phyloP scores from a whole-genome alignment of 1,140 invertebrate genomes.

The Akabosia matsudoensis region DNA sequence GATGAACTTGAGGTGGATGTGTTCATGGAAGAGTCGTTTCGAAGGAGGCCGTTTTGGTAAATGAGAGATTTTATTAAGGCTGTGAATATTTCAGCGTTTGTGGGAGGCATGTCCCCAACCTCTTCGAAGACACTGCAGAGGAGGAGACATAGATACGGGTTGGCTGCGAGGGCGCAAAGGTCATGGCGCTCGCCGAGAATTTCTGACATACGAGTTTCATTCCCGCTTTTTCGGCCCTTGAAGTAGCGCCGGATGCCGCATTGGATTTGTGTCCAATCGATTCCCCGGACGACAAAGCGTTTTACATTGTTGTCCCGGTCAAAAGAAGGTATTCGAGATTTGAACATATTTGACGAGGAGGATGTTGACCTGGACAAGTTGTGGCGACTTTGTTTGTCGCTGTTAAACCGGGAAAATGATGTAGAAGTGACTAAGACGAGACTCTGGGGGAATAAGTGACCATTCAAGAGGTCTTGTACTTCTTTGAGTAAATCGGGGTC shows the following conservation, averaged over 20 bases:
- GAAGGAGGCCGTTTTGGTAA: conserved; percentile 40
- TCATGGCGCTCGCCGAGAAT: conserved; percentile 48
- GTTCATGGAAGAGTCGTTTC: conserved; percentile 46
- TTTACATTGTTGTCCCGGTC: conserved; percentile 52
- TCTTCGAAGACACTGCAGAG: conserved; percentile 57
- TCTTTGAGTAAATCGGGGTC: conserved; percentile 54
- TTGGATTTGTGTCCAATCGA: conserved; percentile 58
- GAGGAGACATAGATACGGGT: conserved; percentile 58
- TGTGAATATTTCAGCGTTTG: conserved; percentile 45
- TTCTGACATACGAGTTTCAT: conserved; percentile 43
- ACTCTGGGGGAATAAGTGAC: conserved; percentile 57
- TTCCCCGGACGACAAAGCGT: conserved; percentile 52
- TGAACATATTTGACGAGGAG: conserved; percentile 40
- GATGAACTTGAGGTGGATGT: conserved; percentile 51
- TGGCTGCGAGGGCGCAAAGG: conserved; percentile 53
- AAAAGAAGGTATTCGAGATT: neutral
- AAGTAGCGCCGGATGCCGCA: conserved; percentile 55
- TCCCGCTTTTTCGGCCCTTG: conserved; percentile 53
- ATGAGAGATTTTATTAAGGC: conserved; percentile 45
- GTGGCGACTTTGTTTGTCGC: neutral
- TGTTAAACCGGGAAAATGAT: conserved; percentile 44
- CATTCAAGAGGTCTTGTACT: conserved; percentile 56
- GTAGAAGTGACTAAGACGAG: conserved; percentile 58
- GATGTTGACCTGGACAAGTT: conserved; percentile 42
- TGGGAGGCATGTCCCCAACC: conserved; percentile 46